These are phyloP conservation scores for Macrochelys suwanniensis DNA, from an alignment of 2,797 vertebrate species.

Conservation along the genomic window DNA sequence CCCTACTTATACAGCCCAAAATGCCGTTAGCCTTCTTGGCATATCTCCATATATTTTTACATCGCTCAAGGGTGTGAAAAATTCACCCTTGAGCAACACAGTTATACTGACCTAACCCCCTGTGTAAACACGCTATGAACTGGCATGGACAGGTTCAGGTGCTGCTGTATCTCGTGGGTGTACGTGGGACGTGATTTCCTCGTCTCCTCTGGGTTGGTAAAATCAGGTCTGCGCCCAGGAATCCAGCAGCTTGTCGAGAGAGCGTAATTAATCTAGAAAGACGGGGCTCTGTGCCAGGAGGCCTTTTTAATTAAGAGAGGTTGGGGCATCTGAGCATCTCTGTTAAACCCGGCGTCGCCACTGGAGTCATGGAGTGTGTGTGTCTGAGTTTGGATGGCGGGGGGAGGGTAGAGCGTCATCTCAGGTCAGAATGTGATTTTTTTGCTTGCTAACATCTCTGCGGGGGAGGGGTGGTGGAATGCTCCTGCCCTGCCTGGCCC, in stretches of 20 bases:
- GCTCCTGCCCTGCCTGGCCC: neutral
- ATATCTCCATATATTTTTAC: too few relatives aligned
- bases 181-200: neutral
- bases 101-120: too few relatives aligned
- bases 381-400: fast-evolving
- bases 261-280: constrained; percentile 66
- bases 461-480: fast-evolving
- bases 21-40: too few relatives aligned
- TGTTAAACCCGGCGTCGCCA: neutral
- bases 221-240: neutral
- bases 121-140: too few relatives aligned
- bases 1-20: too few relatives aligned
- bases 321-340: neutral
- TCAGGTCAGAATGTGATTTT: neutral
- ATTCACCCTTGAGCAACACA: too few relatives aligned
- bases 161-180: neutral
- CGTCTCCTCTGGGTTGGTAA: neutral
- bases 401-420: fast-evolving
- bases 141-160: neutral
- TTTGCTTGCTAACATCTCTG: neutral
- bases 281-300: neutral
- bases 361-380: neutral
- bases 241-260: neutral
- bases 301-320: constrained; percentile 57
- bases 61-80: too few relatives aligned